phyloP scores from a whole-genome alignment of 2,888 invertebrate species.

The Oxyteleia sp. region DNA sequence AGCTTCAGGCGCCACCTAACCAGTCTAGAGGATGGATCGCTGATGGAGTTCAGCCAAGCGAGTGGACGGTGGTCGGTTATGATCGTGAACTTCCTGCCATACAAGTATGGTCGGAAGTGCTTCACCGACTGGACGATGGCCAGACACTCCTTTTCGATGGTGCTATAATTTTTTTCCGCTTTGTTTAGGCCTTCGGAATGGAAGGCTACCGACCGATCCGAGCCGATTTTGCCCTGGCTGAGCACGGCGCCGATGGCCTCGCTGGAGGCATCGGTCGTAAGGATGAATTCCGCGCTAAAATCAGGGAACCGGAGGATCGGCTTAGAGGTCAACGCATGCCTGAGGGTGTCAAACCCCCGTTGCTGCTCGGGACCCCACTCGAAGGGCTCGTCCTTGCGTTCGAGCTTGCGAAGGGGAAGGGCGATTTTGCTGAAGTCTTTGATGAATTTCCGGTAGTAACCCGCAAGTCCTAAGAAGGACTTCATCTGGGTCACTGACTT shows the following conservation, averaged over 20 bases:
- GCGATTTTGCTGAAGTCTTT: conserved; percentile 32
- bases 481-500: conserved; percentile 3
- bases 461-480: conserved; percentile 24
- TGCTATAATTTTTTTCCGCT: conserved; percentile 62
- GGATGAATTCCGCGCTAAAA: conserved; percentile 47
- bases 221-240: conserved; percentile 54
- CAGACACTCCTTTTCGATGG: conserved; percentile 68
- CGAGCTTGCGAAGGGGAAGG: conserved; percentile 10
- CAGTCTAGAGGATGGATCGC: conserved; percentile 14
- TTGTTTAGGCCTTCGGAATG: conserved; percentile 40
- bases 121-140: conserved; percentile 43
- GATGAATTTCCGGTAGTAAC: conserved; percentile 24
- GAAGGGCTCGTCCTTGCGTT: neutral
- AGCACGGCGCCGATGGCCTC: conserved; percentile 61
- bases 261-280: conserved; percentile 68
- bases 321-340: neutral
- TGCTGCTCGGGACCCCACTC: neutral
- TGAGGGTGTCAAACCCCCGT: neutral
- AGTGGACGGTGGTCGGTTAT: conserved; percentile 46
- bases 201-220: conserved; percentile 62
- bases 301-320: conserved; percentile 63
- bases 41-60: conserved; percentile 25
- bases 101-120: conserved; percentile 61
- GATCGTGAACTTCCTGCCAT: conserved; percentile 33
- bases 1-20: conserved; percentile 22